These are phyloP conservation scores for Protobothrops mucrosquamatus DNA, from an alignment of 2,113 vertebrate species.

Conservation along the genomic window DNA sequence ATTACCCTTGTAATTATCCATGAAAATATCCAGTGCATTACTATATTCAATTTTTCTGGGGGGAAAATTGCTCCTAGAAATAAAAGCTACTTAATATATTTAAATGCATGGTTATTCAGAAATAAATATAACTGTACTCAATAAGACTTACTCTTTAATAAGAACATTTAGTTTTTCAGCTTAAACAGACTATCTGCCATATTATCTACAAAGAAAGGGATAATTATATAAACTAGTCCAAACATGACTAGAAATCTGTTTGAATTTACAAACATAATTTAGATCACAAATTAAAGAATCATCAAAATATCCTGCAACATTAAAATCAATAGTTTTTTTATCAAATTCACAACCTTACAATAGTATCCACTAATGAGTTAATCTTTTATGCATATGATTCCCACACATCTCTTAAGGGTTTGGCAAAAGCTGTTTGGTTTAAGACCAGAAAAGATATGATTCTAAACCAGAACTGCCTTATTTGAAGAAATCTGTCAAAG, in stretches of 20 bases:
- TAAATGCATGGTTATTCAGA: neutral
- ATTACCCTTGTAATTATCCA: neutral
- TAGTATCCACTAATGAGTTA: neutral
- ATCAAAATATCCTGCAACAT: neutral
- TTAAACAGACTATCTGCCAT: neutral
- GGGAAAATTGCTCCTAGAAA: neutral
- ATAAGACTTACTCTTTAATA: neutral
- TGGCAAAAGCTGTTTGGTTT: neutral
- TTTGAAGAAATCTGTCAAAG: constrained; percentile 12
- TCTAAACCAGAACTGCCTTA: constrained; percentile 13
- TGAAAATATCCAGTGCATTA: neutral
- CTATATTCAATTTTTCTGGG: neutral
- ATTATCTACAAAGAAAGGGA: neutral
- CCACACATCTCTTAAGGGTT: neutral
- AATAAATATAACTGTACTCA: neutral
- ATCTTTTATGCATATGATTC: neutral
- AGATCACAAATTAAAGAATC: neutral
- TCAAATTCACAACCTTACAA: neutral
- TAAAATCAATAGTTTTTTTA: neutral
- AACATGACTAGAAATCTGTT: neutral
- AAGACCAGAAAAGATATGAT: constrained; percentile 6
- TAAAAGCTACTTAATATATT: too few relatives aligned
- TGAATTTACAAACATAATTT: neutral
- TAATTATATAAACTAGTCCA: neutral
- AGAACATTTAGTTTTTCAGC: neutral